These are phyloP conservation scores for Passer montanus DNA, from an alignment of 2,113 vertebrate species.

Conservation along the genomic window DNA sequence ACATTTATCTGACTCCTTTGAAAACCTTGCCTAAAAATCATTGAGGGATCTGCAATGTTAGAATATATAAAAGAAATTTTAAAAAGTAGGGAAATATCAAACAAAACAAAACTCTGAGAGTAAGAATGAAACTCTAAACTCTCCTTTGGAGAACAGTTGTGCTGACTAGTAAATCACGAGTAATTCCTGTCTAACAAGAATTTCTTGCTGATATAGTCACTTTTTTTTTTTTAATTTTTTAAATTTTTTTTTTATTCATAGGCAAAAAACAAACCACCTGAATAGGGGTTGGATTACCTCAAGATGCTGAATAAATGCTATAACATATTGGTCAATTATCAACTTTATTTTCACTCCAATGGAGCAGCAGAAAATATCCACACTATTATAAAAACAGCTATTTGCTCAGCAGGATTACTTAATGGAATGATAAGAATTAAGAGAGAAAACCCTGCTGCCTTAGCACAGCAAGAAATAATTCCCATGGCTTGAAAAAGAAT, in stretches of 20 bases:
- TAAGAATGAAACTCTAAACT: background rate
- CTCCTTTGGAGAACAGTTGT: background rate
- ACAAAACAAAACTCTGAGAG: background rate
- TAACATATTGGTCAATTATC: background rate
- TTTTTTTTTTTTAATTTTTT: background rate
- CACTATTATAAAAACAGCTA: background rate
- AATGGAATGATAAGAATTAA: slow-evolving; percentile 48
- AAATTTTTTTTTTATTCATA: background rate
- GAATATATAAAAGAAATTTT: background rate
- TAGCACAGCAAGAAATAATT: slow-evolving; percentile 45
- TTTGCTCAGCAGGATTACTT: slow-evolving; percentile 17
- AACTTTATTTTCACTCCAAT: slow-evolving; percentile 27
- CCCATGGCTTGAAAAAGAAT: slow-evolving; percentile 16
- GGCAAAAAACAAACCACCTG: background rate
- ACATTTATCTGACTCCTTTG: background rate
- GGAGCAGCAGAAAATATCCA: slow-evolving; percentile 2
- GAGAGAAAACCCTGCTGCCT: slow-evolving; percentile 29
- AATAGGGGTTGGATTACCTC: background rate
- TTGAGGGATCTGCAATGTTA: background rate
- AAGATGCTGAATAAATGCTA: background rate
- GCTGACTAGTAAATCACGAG: background rate
- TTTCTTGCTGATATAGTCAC: background rate
- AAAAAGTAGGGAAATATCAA: background rate
- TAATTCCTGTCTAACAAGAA: background rate
- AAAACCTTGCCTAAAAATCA: background rate